These are phyloP conservation scores for Neotoma lepida DNA, from an alignment of 2,113 vertebrate species.

Conservation along the genomic window DNA sequence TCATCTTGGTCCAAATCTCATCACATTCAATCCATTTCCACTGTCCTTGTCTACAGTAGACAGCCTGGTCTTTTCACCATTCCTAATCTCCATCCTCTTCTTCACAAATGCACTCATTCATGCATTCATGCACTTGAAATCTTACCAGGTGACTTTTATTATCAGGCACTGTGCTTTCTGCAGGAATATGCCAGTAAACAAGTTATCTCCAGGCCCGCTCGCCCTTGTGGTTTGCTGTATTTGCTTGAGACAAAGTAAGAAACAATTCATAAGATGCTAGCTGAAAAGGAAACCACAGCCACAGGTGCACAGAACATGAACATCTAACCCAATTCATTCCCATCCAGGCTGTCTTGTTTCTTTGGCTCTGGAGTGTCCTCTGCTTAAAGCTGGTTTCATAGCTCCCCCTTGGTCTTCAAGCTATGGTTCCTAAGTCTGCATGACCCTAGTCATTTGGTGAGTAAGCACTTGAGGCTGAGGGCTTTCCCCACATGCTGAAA, in stretches of 20 bases:
- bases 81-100: constrained; percentile 40
- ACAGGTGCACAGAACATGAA: not conserved
- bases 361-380: not conserved
- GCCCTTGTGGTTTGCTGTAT: not conserved
- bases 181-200: not conserved
- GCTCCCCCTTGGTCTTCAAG: not conserved
- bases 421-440: constrained; percentile 12
- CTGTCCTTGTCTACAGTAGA: not conserved
- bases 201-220: not conserved
- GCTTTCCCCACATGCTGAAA: not conserved
- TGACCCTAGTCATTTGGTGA: not conserved
- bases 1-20: not conserved
- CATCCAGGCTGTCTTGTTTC: not conserved
- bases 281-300: constrained; percentile 17
- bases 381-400: not conserved
- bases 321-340: constrained; percentile 30
- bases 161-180: constrained; percentile 3
- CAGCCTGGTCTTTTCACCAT: constrained; percentile 22
- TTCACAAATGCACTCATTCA: constrained; percentile 47
- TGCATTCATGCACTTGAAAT: not conserved
- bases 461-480: constrained; percentile 20
- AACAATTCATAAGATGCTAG: not conserved
- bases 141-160: not conserved
- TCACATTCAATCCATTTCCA: constrained; percentile 2
- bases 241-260: constrained; percentile 57